Evolutionary conservation across 2,797 vertebrate genomes (phyloP).

Genomic region (Sebastes reedi): DNA sequence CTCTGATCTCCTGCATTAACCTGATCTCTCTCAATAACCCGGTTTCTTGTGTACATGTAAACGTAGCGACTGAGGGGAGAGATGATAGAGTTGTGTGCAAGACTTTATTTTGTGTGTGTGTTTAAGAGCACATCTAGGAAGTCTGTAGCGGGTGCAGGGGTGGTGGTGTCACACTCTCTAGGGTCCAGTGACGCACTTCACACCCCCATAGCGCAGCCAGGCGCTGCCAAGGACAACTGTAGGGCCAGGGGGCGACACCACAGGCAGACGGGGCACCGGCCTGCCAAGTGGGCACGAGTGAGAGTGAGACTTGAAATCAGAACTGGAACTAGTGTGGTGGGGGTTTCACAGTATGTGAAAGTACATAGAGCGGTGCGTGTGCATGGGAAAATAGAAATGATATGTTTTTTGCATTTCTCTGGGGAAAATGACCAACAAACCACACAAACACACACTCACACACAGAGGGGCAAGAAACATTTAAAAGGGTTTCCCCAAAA

Average conservation of each 20-base stretch:
- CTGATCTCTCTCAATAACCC: slow-evolving; percentile 29
- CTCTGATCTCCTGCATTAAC: slow-evolving; percentile 42
- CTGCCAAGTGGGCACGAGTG: slow-evolving; percentile 41
- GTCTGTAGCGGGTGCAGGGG: slow-evolving; percentile 8
- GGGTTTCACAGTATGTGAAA: slow-evolving; percentile 30
- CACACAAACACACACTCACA: background rate
- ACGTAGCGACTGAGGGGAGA: background rate
- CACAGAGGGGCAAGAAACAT: background rate
- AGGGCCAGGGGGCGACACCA: slow-evolving; percentile 4
- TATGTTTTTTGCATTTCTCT: background rate
- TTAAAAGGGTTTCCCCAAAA: background rate
- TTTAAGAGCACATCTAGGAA: slow-evolving; percentile 30
- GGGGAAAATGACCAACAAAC: background rate
- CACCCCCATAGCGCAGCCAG: slow-evolving; percentile 45
- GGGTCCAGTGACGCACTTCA: slow-evolving; percentile 66
- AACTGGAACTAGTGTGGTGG: slow-evolving; percentile 33
- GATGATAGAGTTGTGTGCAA: background rate
- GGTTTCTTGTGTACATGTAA: slow-evolving; percentile 24
- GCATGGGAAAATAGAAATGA: slow-evolving; percentile 6
- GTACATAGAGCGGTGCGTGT: background rate
- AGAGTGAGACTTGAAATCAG: slow-evolving; percentile 34
- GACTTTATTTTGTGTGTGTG: slow-evolving; percentile 7
- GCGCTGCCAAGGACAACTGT: slow-evolving; percentile 25
- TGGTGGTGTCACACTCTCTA: slow-evolving; percentile 22
- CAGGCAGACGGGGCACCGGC: slow-evolving; percentile 1